Evolutionary conservation across 2,113 vertebrate genomes (phyloP), one percentile per base, ranked within the genome.

Genomic region (Oryzias javanicus): DNA sequence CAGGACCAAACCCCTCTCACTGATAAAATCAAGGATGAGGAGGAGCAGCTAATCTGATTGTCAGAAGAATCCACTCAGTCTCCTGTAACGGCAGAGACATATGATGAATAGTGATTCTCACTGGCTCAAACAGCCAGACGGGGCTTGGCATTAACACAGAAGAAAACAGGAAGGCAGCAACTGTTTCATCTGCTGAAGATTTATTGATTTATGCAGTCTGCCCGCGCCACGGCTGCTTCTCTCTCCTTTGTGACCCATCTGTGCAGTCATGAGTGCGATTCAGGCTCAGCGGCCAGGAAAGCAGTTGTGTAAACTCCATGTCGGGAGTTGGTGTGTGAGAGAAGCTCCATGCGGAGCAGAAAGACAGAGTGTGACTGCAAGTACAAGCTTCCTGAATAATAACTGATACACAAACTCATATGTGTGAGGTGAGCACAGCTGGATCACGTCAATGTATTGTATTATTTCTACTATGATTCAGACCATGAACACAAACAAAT

Each of bases 121-220:
- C 46, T 59, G 5, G 12, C 59, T 69, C 40, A 56, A 77, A 65
- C 72, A 77, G 55, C 24, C 61, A 55, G 60, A 55, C 52, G 50
- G 27, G 55, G 15, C 52, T 72, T 45, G 24, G 47, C 58, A 62
- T 76, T 70, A 55, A 72, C 70, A 64, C 20, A 12, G 25, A 65
- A 55, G 57, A 62, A 64, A 59, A 60, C 29, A 55, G 54, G 13
- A n/a, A 76, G 24, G 53, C 49, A 42, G 56, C 2, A n/a, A 55
- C 66, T 47, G 18, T 60, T 71, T 72, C 52, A 63, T 62, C 47
- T 40, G 64, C 53, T 47, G 61, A 56, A 40, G 42, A 64, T 73
- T 52, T 48, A 78, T 84, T 42, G 73, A 78, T 87, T 78, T 56
- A 55, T 54, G 47, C 65, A 71, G 58, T 35, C 70, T 20, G 58